phyloP scores from a whole-genome alignment of 2,113 vertebrate species.

The Prolemur simus region DNA sequence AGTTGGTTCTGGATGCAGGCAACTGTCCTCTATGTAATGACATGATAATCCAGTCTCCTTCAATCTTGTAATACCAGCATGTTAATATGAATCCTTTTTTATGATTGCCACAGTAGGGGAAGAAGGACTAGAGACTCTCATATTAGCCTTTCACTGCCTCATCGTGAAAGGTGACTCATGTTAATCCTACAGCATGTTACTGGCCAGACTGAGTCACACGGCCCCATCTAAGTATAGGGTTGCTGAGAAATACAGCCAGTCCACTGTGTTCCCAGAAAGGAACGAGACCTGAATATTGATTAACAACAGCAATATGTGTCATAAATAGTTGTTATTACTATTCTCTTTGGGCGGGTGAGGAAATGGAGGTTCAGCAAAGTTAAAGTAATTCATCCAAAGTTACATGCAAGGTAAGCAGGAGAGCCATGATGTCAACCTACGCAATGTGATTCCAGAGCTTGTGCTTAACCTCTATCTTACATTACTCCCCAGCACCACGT shows the following conservation, averaged over 20 bases:
- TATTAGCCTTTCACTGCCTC: neutral
- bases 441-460: neutral
- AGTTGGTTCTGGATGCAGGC: neutral
- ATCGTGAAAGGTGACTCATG: neutral
- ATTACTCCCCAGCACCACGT: neutral
- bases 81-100: neutral
- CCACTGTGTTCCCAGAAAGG: neutral
- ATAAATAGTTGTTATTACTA: neutral
- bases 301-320: neutral
- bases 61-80: neutral
- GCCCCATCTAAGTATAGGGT: neutral
- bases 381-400: neutral
- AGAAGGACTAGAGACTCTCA: neutral
- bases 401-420: neutral
- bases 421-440: neutral
- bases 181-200: neutral
- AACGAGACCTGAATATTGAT: neutral
- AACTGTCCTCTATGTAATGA: neutral
- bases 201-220: neutral
- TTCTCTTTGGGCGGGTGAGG: neutral
- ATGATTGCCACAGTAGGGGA: neutral
- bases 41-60: neutral
- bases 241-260: neutral
- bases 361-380: neutral
- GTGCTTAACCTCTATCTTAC: neutral